A percentile compares a stretch with the other conserved stretches of the same genome.
Evolutionary conservation across 2,888 invertebrate species (phyloP).

Genomic region (Pteria penguin): DNA sequence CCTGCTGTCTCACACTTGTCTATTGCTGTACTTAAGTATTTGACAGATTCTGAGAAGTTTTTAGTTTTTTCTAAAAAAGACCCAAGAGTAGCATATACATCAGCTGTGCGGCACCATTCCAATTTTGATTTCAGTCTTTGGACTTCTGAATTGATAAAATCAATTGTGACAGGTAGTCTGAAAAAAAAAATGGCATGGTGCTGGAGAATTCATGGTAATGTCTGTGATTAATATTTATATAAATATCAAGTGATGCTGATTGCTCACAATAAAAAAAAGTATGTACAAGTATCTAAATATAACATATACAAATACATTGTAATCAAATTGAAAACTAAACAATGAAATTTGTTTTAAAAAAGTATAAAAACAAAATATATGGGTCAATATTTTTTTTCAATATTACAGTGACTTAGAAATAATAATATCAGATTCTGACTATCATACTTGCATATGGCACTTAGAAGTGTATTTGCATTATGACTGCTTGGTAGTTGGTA

Average conservation of each 20-base stretch:
- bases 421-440: no score
- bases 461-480: neutral
- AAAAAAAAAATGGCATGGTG: conserved; percentile 4
- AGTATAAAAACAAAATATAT: no score
- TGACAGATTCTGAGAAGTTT: conserved; percentile 53
- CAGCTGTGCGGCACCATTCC: conserved; percentile 35
- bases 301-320: no score
- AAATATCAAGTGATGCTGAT: no score
- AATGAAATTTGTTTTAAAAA: no score
- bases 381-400: no score
- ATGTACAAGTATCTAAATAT: no score
- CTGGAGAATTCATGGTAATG: no score
- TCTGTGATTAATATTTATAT: no score
- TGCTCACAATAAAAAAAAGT: no score
- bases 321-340: no score
- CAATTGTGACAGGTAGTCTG: conserved; percentile 57
- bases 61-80: conserved; percentile 65
- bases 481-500: neutral
- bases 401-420: no score
- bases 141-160: conserved; percentile 59
- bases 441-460: neutral
- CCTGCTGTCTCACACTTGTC: conserved; percentile 44
- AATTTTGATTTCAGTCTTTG: conserved; percentile 49
- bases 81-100: conserved; percentile 59
- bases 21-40: conserved; percentile 59